Evolutionary conservation across 1,140 invertebrate species (phyloP), one percentile per base, ranked within the genome.

Genomic region (Drosophila burlai): DNA sequence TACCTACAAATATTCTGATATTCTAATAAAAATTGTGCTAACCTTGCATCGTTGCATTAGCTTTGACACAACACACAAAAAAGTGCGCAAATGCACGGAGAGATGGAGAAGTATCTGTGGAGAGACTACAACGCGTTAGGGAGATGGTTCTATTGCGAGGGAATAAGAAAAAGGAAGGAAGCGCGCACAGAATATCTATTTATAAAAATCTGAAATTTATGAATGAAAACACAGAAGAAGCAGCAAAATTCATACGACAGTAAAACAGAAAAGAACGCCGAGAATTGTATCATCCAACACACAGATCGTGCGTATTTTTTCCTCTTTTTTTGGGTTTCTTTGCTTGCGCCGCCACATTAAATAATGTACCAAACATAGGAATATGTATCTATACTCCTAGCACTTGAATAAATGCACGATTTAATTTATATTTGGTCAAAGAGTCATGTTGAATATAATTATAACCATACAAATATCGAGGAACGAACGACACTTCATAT

Each of bases 181-280:
- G 24, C 24, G 34, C 34, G 5, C 52, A 38, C 13, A 55, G 52
- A 38, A 55, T 21, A 24, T 55, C 52, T 55, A 55, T 55, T 55
- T 55, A 38, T 55, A 55, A 55, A 55, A 24, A 6, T 16, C 52
- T 16, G 15, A 55, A 55, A 55, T 55, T 55, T 55, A 55, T 55
- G 52, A 55, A 55, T 55, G 52, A 55, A 55, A 38, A 38, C 52
- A 24, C 18, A 55, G 52, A 55, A 55, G 34, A 55, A 55, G 52
- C 34, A 38, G 34, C 29, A 24, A 15, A 36, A 38, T 55, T 55
- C 52, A 55, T 38, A 55, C 52, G 52, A 55, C 52, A 55, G 52
- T 55, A 55, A 55, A 55, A 55, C 34, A 38, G 52, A 55, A 38
- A 36, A 38, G 21, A 38, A 38, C 21, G 34, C 52, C 34, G 34